Evolutionary conservation across 2,113 vertebrate species (phyloP), one percentile per base, ranked within the genome.

Genomic region (Campylorhamphus procurvoides): DNA sequence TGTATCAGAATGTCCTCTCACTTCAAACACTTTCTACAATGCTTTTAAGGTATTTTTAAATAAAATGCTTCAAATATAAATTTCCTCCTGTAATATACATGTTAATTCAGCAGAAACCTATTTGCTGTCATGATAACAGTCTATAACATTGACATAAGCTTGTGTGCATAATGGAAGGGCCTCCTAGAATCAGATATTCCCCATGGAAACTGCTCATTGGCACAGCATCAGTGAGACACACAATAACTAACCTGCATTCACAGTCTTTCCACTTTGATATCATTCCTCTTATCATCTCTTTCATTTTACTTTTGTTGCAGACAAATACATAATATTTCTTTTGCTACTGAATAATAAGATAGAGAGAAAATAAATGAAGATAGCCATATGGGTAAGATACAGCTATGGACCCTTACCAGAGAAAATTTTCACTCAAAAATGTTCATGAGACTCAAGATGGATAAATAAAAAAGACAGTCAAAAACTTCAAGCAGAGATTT

Each of bases 331-430:
- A 42, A 6, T 63, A 73, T 66, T 78, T 87, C 23, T 90, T 89
- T 90, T 55, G 33, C 55, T 50, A 63, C 12, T 33, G 37, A 80
- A 74, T 77, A 80, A 40, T 53, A 91, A 85, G 3, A 37, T 52
- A 59, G 63, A 79, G 46, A 85, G 27, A 79, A 97, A 90, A 90
- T 53, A 94, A 84, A 84, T 56, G 58, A 68, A 91, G n/a, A 72
- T 39, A 84, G 44, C 10, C 55, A 77, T 7, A 27, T 10, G 56
- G 14, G 58, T 78, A 55, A 55, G 67, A 74, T n/a, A 39, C 24
- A 84, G 23, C 11, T 87, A 49, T 2, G 62, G 35, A 29, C 11
- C 55, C 39, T 39, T 33, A 68, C 1, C 12, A 31, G 33, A 71
- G 56, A 55, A 33, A 59, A 60, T 39, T 71, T 88, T 81, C 56